Base-by-base conservation (phyloP, 2,888 invertebrate genomes). In the Antheraea assamensis region DNA sequence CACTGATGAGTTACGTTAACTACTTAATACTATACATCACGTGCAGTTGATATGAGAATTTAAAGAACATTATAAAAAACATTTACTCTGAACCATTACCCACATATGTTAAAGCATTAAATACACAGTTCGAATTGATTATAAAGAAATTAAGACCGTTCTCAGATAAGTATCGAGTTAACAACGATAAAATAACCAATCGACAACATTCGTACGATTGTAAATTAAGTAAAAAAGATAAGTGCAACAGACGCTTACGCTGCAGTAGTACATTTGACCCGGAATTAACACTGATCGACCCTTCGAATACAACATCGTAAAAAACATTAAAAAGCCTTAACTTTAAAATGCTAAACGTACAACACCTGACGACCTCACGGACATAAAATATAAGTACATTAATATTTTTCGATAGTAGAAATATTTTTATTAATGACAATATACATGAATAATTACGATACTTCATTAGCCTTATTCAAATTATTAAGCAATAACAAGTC, bases 221-320 rank as follows among this genome's bases (percentile, higher is more conserved):
- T 91, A 91, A 91, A 92, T 91, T 91, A 88, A 92, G 92, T 92
- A 91, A 91, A 89, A n/a, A 88, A 91, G 91, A 92, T 92, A 92
- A 90, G 86, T 85, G 82, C 84, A 81, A 84, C 81, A 82, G 85
- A 85, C 85, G 84, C 84, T 85, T 88, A 89, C 78, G 86, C 86
- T 84, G 31, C n/a, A n/a, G n/a, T 66, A 73, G 31, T 73, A 72
- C 82, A 79, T 82, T 87, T 89, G 90, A 89, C 88, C 88, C 81
- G 19, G 72, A 78, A 78, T 78, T 73, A 81, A 83, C 83, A 78
- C 82, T 78, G 81, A 82, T 79, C 84, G 83, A 80, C 79, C 81
- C 58, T 78, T 78, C 73, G 76, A 73, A 75, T 75, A 71, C 30
- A 52, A 61, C 70, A 81, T 81, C 84, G 83, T 89, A 85, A 87